Conservation (phyloP, 2,888 invertebrate genomes). For the Syritta pipiens region DNA sequence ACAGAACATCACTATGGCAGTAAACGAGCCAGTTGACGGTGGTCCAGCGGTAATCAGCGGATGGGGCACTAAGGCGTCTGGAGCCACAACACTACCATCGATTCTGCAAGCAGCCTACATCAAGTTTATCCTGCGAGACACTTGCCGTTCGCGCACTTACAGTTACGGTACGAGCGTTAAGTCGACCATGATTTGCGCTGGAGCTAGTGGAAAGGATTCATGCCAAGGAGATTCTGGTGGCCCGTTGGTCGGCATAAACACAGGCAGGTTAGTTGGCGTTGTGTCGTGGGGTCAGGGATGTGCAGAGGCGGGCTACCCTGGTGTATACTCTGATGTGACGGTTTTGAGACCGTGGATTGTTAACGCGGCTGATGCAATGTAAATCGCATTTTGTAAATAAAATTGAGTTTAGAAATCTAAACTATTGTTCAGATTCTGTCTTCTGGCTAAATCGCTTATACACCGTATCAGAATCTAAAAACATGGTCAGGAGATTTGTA, state of each 20-base stretch:
- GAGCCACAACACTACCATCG: conserved; percentile 41
- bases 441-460: too few species aligned
- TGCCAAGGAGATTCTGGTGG: conserved; percentile 79
- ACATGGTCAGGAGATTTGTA: too few species aligned
- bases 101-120: conserved; percentile 80
- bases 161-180: conserved; percentile 76
- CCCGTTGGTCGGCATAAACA: conserved; percentile 73
- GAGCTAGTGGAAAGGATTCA: conserved; percentile 79
- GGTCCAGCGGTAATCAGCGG: conserved; percentile 1
- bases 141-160: conserved; percentile 79
- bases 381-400: not conserved
- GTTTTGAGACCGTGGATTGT: conserved; percentile 74
- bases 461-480: too few species aligned
- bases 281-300: conserved; percentile 80
- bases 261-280: conserved; percentile 74
- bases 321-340: conserved; percentile 78
- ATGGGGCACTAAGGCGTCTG: conserved; percentile 4
- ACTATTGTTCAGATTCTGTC: too few species aligned
- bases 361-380: not conserved
- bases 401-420: too few species aligned
- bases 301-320: conserved; percentile 78
- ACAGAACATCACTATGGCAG: not conserved
- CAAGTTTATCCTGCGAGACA: conserved; percentile 79
- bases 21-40: not conserved
- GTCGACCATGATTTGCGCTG: conserved; percentile 82